Base-by-base conservation (phyloP, 53 echinoderm and acorn worm genomes). In the Actinopyga echinites region DNA sequence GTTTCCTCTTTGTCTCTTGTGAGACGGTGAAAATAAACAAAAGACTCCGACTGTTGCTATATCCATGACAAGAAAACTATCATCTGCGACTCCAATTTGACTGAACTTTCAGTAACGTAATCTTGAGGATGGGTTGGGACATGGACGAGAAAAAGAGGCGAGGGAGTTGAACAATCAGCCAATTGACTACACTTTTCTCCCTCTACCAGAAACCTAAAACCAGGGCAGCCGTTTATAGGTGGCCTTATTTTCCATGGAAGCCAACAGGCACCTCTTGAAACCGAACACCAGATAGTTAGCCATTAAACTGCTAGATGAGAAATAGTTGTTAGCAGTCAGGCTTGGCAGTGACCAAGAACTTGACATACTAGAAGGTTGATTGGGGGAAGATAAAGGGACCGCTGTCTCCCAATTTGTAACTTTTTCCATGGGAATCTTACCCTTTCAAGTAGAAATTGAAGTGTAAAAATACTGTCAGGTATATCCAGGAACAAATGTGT, bases 91-190 rank as follows among this genome's bases (percentile, higher is more conserved):
- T 49, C 49, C 49, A 49, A 6, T 49, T 49, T 49, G 49, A 49
- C 49, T 49, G 17, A 49, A 49, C 12, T 49, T n/a, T 49, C 13
- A 17, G 49, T 15, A 49, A 49, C 17, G 68, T 13, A 62, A 21
- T 62, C 63, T 68, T 22, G 68, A 38, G 37, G 34, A 34, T 35
- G 4, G 17, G 13, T 6, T n/a, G 56, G 56, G 22, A 17, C 63
- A 28, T 23, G 12, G 12, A 63, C 12, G 28, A 30, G 28, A 31
- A 63, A 63, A 28, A 63, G 6, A 30, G 63, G 63, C 28, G 24
- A n/a, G 29, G 31, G 28, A 28, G 31, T 63, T 68, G 34, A 68
- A 68, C 68, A 68, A 68, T 68, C 68, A 68, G 37, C 68, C 68
- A 68, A 68, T 68, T 68, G 35, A 36, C 20, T 3, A 22, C 34